phyloP scores from a whole-genome alignment of 2,113 vertebrate species.

The Geococcyx californianus region DNA sequence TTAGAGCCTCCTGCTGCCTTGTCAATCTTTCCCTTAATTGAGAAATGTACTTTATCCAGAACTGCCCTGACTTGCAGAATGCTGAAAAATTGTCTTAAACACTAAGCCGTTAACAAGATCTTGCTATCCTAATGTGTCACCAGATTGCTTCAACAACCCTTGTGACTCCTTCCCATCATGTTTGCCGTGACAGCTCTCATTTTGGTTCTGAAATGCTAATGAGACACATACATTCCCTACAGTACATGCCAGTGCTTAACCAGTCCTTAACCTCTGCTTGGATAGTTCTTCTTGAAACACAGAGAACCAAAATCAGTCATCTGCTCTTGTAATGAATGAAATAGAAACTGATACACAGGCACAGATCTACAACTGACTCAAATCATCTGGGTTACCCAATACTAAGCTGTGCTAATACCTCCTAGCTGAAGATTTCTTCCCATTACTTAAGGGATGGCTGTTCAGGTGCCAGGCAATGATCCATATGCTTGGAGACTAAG shows the following conservation, averaged over 20 bases:
- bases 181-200: background rate
- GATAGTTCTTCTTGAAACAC: background rate
- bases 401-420: background rate
- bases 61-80: constrained; percentile 40
- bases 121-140: constrained; percentile 35
- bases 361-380: background rate
- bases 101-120: constrained; percentile 41
- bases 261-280: background rate
- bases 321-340: background rate
- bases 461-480: background rate
- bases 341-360: background rate
- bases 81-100: constrained; percentile 45
- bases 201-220: background rate
- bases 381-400: background rate
- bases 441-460: background rate
- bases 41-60: constrained; percentile 10
- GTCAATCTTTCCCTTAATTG: constrained; percentile 44
- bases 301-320: background rate
- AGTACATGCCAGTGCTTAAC: background rate
- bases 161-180: background rate
- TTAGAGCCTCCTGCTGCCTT: constrained; percentile 9
- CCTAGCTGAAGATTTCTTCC: background rate
- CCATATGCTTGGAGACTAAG: background rate
- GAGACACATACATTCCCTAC: background rate
- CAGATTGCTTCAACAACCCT: constrained; percentile 1